These are phyloP conservation scores for Chaenodraco wilsoni DNA, from an alignment of 2,797 vertebrate genomes.

Conservation along the genomic window DNA sequence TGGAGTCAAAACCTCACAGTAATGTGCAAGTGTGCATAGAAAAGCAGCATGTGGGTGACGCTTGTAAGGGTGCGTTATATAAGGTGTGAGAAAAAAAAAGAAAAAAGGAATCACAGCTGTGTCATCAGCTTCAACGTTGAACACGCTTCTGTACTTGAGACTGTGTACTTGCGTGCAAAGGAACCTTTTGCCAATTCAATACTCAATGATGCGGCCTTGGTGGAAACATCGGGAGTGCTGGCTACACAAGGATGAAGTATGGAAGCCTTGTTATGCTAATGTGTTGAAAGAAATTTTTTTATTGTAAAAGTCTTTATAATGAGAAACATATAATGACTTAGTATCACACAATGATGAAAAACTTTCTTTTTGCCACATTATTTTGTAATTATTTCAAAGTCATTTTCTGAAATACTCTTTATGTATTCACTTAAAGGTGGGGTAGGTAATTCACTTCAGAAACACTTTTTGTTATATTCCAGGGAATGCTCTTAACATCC, in stretches of 20 bases:
- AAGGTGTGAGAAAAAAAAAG: slow-evolving; percentile 7
- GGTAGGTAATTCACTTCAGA: no score
- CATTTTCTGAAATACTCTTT: no score
- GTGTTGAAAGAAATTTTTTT: no score
- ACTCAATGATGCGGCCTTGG: slow-evolving; percentile 9
- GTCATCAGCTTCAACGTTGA: slow-evolving; percentile 40
- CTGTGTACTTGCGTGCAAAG: not conserved
- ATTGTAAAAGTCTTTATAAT: no score
- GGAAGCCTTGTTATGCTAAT: no score
- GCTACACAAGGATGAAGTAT: not conserved
- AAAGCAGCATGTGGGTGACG: slow-evolving; percentile 36
- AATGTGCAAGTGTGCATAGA: slow-evolving; percentile 52
- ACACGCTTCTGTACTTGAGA: slow-evolving; percentile 14
- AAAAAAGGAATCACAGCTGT: slow-evolving; percentile 26
- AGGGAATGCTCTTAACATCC: no score
- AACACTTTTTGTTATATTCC: no score
- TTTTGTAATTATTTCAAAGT: no score
- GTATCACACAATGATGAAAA: no score
- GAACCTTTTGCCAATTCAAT: not conserved
- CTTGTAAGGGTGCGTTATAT: slow-evolving; percentile 36
- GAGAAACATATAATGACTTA: no score
- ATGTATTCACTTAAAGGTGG: no score
- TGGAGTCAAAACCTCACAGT: slow-evolving; percentile 48
- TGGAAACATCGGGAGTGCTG: slow-evolving; percentile 1
- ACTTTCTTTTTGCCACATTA: no score